Conservation (phyloP, 2,888 invertebrate genomes). For the Zaprionus lineosus region DNA sequence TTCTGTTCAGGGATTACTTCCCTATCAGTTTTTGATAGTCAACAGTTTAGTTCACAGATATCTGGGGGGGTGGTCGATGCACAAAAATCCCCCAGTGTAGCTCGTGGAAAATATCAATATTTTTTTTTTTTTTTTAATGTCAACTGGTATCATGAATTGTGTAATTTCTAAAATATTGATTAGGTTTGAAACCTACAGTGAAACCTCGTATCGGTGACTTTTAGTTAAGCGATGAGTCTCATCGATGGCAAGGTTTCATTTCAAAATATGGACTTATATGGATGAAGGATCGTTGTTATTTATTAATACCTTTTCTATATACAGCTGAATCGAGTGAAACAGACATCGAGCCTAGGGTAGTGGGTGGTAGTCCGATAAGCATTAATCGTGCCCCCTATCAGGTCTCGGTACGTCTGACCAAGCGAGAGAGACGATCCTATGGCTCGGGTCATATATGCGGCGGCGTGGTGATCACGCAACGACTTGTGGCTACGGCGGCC, state of each 20-base stretch:
- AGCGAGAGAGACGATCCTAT: constrained; percentile 25
- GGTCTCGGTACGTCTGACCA: constrained; percentile 69
- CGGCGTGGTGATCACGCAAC: constrained; percentile 65
- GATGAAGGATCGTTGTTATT: not conserved
- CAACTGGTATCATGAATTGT: constrained; percentile 17
- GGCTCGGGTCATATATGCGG: constrained; percentile 77
- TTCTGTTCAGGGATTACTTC: no score
- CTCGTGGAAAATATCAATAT: not conserved
- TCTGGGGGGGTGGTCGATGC: no score
- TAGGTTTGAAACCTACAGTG: constrained; percentile 25
- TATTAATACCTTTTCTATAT: not conserved
- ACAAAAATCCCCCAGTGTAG: no score
- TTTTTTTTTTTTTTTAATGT: constrained; percentile 11
- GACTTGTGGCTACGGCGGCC: constrained; percentile 71
- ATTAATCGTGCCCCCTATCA: constrained; percentile 56
- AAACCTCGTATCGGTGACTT: no score
- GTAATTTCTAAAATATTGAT: constrained; percentile 16
- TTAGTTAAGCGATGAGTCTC: no score
- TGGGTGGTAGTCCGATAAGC: constrained; percentile 61
- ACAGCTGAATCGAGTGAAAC: constrained; percentile 5
- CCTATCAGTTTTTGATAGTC: no score
- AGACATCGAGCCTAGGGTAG: constrained; percentile 58
- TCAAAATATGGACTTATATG: not conserved
- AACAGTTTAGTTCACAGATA: no score
- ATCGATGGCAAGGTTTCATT: no score